Base-by-base conservation (phyloP, 2,113 vertebrate genomes). In the Setophaga coronata region DNA sequence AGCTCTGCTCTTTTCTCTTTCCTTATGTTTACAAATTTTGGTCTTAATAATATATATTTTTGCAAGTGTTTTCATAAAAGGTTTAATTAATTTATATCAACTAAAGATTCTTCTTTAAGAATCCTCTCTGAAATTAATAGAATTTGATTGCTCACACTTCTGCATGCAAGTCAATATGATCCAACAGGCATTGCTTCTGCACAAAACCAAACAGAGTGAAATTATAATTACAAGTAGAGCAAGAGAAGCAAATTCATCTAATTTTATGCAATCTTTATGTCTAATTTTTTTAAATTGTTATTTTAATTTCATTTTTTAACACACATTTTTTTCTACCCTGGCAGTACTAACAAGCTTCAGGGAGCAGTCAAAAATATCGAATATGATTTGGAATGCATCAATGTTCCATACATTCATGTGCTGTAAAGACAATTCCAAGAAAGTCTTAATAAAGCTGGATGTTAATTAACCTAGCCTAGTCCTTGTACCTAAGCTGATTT, bases 81-180 rank as follows among this genome's bases (percentile, higher is more conserved):
- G 5, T 94, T 96, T 77, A 57, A 92, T 88, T 94, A 96, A 91
- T 91, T 96, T 92, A 12, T 48, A 88, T 82, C 45, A 84, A 36
- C 29, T 82, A 51, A 89, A 93, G 34, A 88, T 33, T 80, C 40
- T 14, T 43, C 60, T 93, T 95, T 93, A 92, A 96, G 80, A 91
- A 76, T 86, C 31, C 28, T 76, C 82, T 94, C 76, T 96, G 74
- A 97, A 97, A 96, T 91, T 95, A 95, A 96, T 84, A 87, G 61
- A 67, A 92, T 93, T 86, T 85, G 86, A 93, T 95, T 86, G 60
- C 70, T 96, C 34, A 62, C 57, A 78, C 79, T 81, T 93, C 77
- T 94, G 87, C 80, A 91, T 76, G 50, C 20, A 95, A 80, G 78
- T 82, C 93, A 95, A 96, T 94, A 69, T 38, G 47, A 95, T 92